These are phyloP conservation scores for Neoarius graeffei DNA, from an alignment of 2,113 vertebrate species.

Conservation along the genomic window DNA sequence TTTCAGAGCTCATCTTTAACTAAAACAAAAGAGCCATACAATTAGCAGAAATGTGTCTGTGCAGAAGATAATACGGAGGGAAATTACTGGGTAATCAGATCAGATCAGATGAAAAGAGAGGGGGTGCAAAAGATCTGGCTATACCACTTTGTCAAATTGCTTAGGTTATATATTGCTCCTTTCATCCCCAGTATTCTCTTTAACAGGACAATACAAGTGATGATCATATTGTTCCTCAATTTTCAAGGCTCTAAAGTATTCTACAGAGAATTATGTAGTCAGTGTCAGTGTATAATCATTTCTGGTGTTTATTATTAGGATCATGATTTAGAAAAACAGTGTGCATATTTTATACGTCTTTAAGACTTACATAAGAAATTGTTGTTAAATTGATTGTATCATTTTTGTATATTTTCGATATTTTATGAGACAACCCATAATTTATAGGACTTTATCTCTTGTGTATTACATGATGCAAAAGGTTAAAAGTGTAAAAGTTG, in stretches of 20 bases:
- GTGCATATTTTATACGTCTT: neutral
- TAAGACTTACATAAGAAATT: neutral
- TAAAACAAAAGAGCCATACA: neutral
- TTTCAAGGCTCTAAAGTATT: neutral
- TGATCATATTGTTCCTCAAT: neutral
- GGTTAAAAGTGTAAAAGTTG: neutral
- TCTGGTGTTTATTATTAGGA: neutral
- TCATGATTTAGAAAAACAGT: neutral
- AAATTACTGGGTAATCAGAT: slow-evolving; percentile 26
- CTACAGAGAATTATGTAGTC: neutral
- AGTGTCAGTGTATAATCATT: neutral
- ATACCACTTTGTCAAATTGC: neutral
- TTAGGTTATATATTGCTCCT: neutral
- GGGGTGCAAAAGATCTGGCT: neutral
- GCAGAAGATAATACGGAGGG: neutral
- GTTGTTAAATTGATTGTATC: neutral
- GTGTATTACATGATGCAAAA: neutral
- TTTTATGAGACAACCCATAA: neutral
- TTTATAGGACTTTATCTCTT: neutral
- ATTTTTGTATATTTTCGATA: neutral
- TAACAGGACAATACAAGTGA: neutral
- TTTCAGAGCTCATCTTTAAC: neutral
- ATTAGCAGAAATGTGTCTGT: neutral
- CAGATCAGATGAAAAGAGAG: neutral
- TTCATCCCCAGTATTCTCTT: neutral